These are phyloP conservation scores for Poliocrania exsul DNA, from an alignment of 2,797 vertebrate genomes.

Conservation along the genomic window DNA sequence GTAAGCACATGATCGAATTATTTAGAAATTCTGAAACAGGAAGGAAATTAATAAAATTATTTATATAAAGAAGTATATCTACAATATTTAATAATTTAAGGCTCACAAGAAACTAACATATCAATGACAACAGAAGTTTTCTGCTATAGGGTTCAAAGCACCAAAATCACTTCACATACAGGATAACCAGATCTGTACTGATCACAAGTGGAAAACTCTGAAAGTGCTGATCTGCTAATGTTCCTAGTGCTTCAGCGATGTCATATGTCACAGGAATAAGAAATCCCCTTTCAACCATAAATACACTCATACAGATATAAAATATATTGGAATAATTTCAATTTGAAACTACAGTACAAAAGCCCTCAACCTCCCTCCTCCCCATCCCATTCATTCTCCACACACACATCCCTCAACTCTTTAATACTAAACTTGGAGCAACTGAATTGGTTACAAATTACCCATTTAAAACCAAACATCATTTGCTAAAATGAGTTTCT, in stretches of 20 bases:
- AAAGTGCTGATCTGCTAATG: constrained; percentile 52
- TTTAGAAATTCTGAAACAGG: constrained; percentile 24
- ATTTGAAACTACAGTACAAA: constrained; percentile 64
- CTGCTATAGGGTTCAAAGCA: constrained; percentile 67
- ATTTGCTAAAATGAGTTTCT: constrained; percentile 66
- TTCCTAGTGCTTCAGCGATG: constrained; percentile 24
- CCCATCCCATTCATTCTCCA: constrained; percentile 29
- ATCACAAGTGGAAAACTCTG: constrained; percentile 60
- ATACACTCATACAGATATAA: constrained; percentile 58
- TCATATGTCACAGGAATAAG: constrained; percentile 16
- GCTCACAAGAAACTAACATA: constrained; percentile 67
- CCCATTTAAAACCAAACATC: constrained; percentile 16
- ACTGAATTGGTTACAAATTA: constrained; percentile 17
- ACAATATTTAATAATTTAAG: constrained; percentile 75
- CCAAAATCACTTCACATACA: constrained; percentile 62
- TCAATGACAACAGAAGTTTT: constrained; percentile 50
- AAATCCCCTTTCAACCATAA: constrained; percentile 50
- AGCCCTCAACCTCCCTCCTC: background rate
- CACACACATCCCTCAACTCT: background rate
- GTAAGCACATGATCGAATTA: constrained; percentile 44
- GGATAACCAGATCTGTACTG: constrained; percentile 50
- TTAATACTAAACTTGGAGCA: background rate
- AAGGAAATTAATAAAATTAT: constrained; percentile 49
- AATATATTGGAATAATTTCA: constrained; percentile 64
- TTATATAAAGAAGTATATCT: constrained; percentile 63